Evolutionary conservation across 2,888 invertebrate species (phyloP), one percentile per base, ranked within the genome.

Genomic region (Mystacides longicornis): DNA sequence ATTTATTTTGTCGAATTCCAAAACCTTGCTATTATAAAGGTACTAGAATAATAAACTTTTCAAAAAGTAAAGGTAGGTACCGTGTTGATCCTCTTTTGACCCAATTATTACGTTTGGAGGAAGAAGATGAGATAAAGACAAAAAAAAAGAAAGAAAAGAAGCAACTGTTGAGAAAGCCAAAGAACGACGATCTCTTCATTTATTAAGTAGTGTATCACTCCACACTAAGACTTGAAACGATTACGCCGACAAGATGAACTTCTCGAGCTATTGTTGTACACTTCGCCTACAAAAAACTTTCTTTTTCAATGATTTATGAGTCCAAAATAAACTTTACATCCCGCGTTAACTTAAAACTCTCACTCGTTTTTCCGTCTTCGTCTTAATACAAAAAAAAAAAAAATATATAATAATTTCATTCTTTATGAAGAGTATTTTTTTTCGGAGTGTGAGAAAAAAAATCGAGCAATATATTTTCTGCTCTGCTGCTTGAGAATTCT

Each of bases 241-340:
- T 37, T 37, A 37, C 14, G 16, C 37, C 14, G 16, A 37, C 37
- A 37, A 37, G 37, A n/a, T 14, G 37, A 37, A 37, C 37, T 37
- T 37, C 37, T 37, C 16, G n/a, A n/a, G n/a, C n/a, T 37, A 37
- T 37, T n/a, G 4, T n/a, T 11, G 5, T 27, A 27, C 27, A 27
- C 37, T 37, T 37, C 14, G 16, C 14, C 37, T 16, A 16, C n/a
- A 37, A 37, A 37, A 37, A 37, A 37, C 37, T 37, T 37, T n/a
- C n/a, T n/a, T n/a, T n/a, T n/a, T n/a, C 37, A 37, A 37, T 37
- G 37, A 37, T 37, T 37, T 37, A 37, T 37, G 37, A 37, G 14
- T 37, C 37, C 16, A n/a, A 37, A 37, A 37, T 37, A 37, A 37
- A 37, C 37, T 37, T 37, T 37, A 37, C 37, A n/a, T 37, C 16